Percentiles rank a stretch among this genome's conserved stretches.
phyloP scores from a whole-genome alignment of 2,113 vertebrate species.

The Rhea pennata region DNA sequence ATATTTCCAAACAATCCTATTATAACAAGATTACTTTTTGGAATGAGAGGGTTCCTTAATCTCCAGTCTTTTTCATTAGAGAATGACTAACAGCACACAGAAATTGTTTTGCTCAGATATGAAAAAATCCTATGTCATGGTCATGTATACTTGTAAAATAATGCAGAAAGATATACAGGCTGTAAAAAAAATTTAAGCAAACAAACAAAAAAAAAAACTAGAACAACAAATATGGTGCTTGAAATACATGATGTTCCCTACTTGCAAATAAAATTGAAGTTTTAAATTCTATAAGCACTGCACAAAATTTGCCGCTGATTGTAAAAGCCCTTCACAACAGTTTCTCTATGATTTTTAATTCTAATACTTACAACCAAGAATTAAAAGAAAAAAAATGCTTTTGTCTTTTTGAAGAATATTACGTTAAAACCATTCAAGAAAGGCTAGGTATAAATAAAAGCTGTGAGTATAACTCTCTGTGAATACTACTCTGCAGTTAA shows the following conservation, averaged over 20 bases:
- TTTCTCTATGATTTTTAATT: background rate
- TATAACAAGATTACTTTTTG: background rate
- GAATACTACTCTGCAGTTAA: background rate
- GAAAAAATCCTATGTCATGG: background rate
- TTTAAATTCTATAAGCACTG: background rate
- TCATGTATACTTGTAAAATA: background rate
- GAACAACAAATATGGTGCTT: background rate
- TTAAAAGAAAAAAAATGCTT: rapidly evolving
- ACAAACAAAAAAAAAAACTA: background rate
- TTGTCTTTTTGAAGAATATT: background rate
- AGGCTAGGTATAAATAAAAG: background rate
- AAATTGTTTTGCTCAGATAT: background rate
- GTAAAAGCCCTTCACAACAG: background rate
- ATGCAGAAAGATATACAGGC: background rate
- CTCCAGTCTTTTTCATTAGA: background rate
- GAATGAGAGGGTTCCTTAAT: background rate
- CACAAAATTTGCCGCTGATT: background rate
- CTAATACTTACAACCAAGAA: background rate
- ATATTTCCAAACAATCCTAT: background rate
- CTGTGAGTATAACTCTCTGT: too few relatives aligned
- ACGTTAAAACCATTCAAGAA: background rate
- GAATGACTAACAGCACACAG: background rate
- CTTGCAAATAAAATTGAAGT: background rate
- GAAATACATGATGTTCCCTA: background rate
- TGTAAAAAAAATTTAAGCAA: background rate